Base-by-base conservation (phyloP, 2,797 vertebrate species). In the Thunnus albacares region DNA sequence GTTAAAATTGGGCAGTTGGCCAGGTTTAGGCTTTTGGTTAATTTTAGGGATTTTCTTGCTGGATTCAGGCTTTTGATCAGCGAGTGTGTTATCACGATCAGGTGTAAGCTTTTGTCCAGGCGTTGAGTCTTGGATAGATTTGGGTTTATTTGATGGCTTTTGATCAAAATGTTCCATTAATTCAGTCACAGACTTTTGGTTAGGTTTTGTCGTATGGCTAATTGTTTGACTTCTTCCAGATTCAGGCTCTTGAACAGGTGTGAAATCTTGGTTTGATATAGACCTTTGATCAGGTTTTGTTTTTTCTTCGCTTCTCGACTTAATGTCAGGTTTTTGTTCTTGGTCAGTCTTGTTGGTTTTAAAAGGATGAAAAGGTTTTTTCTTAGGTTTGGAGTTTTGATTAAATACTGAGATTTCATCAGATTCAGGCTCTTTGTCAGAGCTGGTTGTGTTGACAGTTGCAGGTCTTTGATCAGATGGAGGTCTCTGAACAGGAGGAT, bases 11-110 rank as follows among this genome's bases (percentile, higher is more conserved):
- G 75, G 51, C 47, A 4, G 30, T 67, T 75, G 69, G 5, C 8
- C 67, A 77, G 55, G 57, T 83, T 80, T 79, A 38, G 76, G 35
- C 18, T 30, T 80, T 75, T 65, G 57, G 9, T 83, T 69, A 45
- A 49, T 62, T 61, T 22, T 53, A 3, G 73, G 60, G 1, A 64
- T 65, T 33, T 69, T 66, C 24, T 60, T 55, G 0, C 18, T 64
- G 38, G 56, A 41, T 73, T 85, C 72, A 30, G 69, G 57, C 2
- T 66, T 86, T 63, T 72, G 56, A 58, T 82, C 43, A 33, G 43
- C 5, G 4, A 26, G 18, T 47, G n/a, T 61, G 38, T 59, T 53
- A 57, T 5, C 3, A 45, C 0, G 33, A 57, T 69, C 63, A 22
- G 68, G 24, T 53, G 30, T 53, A 5, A 57, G 24, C 1, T 71